Base-by-base conservation (phyloP, 2,888 invertebrate genomes). In the Scaptomyza parva region DNA sequence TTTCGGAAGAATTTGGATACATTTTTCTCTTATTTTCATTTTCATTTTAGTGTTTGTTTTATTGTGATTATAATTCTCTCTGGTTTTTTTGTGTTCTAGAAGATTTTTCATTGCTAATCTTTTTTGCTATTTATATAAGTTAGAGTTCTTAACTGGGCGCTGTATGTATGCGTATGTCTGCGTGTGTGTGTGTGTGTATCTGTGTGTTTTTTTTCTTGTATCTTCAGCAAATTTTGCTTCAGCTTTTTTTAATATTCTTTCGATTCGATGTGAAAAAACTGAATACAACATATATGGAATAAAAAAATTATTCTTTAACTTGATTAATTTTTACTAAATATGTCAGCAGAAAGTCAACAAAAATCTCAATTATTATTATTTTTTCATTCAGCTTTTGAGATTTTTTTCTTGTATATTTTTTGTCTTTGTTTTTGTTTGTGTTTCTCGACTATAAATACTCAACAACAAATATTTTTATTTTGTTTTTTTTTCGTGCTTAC, bases 391-490 rank as follows among this genome's bases (percentile, higher is more conserved):
- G 44, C 39, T 51, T 60, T 22, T 4, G 48, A 22, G 11, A 35
- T 14, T 17, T 22, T 47, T 14, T 35, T n/a, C 4, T 48, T 26
- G 18, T 53, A 11, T 39, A 28, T 50, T 45, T 45, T 67, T 44
- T 76, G 17, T 48, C 33, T 63, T 45, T 37, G 30, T 55, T 24
- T 33, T 53, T 58, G 40, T 54, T 55, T 69, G 28, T 64, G 45
- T 47, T 11, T 65, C 67, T 53, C 68, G 74, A 88, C 85, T 89
- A 90, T 91, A 91, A 91, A 91, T 91, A 91, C 84, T 91, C 89
- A 91, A 91, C 91, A 91, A 91, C 40, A 53, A 41, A n/a, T n/a
- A n/a, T n/a, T n/a, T n/a, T n/a, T n/a, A n/a, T n/a, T n/a, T n/a
- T n/a, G n/a, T 37, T 17, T 17, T 47, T 90, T 47, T 90, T 89